Evolutionary conservation across 2,797 vertebrate genomes (phyloP), one percentile per base, ranked within the genome.

Genomic region (Macropodus opercularis): DNA sequence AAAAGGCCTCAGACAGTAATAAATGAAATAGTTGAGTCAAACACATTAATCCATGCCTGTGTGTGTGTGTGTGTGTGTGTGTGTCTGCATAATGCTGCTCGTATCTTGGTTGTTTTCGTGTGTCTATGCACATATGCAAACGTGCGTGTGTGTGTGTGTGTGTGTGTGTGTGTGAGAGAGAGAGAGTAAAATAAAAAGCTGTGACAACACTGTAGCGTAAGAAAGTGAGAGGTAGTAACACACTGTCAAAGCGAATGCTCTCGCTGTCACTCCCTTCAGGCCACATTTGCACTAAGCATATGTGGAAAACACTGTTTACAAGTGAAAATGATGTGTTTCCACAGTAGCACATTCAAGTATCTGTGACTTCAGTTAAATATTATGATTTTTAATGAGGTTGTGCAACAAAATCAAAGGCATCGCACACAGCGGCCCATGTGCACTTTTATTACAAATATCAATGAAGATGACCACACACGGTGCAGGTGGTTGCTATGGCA

Each of bases 21-120:
- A 91, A 92, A 92, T 92, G 90, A 92, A 92, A 92, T 91, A 87
- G 90, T 90, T 89, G 85, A 86, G 83, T 77, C 81, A 86, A 90
- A 89, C 86, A 87, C 89, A 92, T 93, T 92, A 91, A 92, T 92
- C 90, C 84, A 87, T 69, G 83, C 75, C 49, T 63, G 17, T 57
- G 42, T 60, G 63, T 23, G 51, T 54, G 56, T 61, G 40, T 63
- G 54, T 67, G 49, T 59, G 26, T 56, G 53, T 62, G 43, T 59
- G 1, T 49, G 15, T 67, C 69, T 55, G 41, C 42, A 54, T 62
- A 26, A 38, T 55, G 22, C 38, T 59, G 51, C 48, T 46, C 35
- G 39, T 72, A 52, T 66, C 34, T 3, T 52, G 58, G 6, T 49
- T 64, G 19, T 32, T 56, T 61, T 44, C 54, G 43, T 59, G 59